These are phyloP conservation scores for Holotrichia oblita DNA, from an alignment of 1,140 invertebrate species.

Conservation along the genomic window DNA sequence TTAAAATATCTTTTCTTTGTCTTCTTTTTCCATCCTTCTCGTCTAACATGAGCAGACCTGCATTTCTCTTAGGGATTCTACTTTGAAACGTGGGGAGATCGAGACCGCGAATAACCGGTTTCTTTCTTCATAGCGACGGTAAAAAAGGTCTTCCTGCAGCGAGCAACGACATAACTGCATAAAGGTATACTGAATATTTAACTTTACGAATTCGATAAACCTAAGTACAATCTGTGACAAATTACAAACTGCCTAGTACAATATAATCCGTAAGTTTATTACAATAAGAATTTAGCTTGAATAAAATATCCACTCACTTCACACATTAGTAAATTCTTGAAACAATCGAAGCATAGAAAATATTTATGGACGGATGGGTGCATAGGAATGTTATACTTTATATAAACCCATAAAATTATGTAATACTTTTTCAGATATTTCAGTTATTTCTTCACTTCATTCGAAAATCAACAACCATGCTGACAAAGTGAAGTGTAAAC, in stretches of 20 bases:
- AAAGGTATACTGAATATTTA: neutral
- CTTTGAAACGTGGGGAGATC: neutral
- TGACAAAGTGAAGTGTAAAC: too few species aligned
- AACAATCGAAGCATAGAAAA: too few species aligned
- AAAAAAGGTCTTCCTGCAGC: conserved; percentile 5
- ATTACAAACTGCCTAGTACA: neutral
- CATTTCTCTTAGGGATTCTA: neutral
- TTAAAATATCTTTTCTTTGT: neutral
- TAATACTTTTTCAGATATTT: too few species aligned
- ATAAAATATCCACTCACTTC: neutral
- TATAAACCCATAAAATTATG: too few species aligned
- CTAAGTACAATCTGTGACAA: neutral
- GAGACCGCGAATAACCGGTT: neutral
- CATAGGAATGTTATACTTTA: too few species aligned
- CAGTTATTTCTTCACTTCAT: too few species aligned
- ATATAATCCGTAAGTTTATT: too few species aligned
- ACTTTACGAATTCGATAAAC: neutral
- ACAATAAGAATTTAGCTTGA: neutral
- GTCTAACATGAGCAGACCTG: neutral
- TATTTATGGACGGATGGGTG: too few species aligned
- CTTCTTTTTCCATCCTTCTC: neutral
- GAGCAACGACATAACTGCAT: neutral
- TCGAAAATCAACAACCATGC: too few species aligned
- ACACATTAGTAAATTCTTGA: too few species aligned
- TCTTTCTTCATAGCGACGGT: conserved; percentile 2